Conservation (phyloP, 2,797 vertebrate species). For the Gallinago solitaria region DNA sequence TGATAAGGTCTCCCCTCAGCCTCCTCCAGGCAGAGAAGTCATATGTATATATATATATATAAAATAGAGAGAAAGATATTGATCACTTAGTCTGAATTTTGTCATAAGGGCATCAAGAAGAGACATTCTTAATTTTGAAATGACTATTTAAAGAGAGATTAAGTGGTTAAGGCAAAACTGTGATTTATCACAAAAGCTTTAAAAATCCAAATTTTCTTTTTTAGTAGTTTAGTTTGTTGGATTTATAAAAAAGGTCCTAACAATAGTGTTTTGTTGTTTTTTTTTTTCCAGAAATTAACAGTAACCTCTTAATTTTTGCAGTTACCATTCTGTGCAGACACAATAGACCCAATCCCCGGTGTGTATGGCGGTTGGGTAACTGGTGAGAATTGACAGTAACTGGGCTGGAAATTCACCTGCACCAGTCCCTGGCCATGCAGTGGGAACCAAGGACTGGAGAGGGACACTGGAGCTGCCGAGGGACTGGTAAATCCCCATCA, state of each 20-base stretch:
- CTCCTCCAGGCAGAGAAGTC: too few relatives aligned
- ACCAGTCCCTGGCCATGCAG: too few relatives aligned
- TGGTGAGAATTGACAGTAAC: background rate
- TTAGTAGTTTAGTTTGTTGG: background rate
- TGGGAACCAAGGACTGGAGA: background rate
- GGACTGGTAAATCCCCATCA: background rate
- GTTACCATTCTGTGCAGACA: background rate
- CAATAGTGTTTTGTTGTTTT: background rate
- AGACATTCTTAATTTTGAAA: background rate
- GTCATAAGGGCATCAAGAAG: background rate
- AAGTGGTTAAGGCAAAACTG: background rate
- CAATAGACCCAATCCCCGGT: background rate
- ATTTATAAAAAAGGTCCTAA: background rate
- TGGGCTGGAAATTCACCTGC: background rate
- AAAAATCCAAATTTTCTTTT: background rate
- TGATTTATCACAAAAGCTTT: background rate
- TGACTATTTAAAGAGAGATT: background rate
- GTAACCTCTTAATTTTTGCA: background rate
- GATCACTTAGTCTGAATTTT: background rate
- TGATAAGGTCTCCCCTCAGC: too few relatives aligned
- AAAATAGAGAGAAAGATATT: background rate
- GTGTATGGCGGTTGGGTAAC: background rate
- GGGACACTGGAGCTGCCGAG: background rate
- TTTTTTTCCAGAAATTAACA: background rate
- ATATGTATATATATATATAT: background rate